Evolutionary conservation across 2,113 vertebrate genomes (phyloP).

Genomic region (Ptilonorhynchus violaceus): DNA sequence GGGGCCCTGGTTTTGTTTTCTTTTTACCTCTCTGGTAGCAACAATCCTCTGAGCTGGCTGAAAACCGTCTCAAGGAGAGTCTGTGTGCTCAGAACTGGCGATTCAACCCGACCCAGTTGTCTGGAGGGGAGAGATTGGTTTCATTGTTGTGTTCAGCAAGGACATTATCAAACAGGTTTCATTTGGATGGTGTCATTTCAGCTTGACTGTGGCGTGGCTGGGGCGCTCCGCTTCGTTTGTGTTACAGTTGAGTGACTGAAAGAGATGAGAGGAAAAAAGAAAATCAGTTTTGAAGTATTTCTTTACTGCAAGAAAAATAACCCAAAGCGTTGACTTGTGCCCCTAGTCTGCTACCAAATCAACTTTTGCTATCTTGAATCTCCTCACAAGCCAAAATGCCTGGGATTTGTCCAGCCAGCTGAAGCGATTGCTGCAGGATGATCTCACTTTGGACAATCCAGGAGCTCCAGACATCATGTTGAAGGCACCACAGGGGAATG

Average conservation of each 20-base stretch:
- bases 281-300: neutral
- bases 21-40: neutral
- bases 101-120: neutral
- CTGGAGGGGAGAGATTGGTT: neutral
- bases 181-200: neutral
- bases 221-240: neutral
- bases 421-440: neutral
- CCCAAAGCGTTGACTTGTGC: neutral
- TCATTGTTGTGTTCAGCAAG: neutral
- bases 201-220: neutral
- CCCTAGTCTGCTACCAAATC: neutral
- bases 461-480: neutral
- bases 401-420: neutral
- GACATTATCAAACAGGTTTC: neutral
- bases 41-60: neutral
- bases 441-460: neutral
- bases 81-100: neutral
- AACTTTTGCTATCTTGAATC: neutral
- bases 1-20: neutral
- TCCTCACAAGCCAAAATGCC: neutral
- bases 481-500: neutral
- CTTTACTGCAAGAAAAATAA: constrained; percentile 13
- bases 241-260: neutral
- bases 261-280: neutral
- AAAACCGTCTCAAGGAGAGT: neutral